These are phyloP conservation scores for Mionectes macconnelli DNA, from an alignment of 2,113 vertebrate species.

Conservation along the genomic window DNA sequence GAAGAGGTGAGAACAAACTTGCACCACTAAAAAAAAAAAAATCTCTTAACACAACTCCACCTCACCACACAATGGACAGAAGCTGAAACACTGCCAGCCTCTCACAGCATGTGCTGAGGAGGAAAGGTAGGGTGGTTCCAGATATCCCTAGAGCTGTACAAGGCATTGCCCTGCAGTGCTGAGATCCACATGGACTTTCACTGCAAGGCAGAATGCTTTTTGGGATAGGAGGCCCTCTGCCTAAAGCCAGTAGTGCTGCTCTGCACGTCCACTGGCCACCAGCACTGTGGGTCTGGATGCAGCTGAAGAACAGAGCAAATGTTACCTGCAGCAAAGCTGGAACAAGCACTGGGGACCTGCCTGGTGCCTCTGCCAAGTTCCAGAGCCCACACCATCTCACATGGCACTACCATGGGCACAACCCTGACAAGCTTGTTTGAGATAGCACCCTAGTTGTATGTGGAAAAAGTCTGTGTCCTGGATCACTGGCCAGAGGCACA, in stretches of 20 bases:
- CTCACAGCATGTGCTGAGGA: neutral
- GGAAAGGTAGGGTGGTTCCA: slow-evolving; percentile 4
- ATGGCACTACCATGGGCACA: neutral
- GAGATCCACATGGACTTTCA: neutral
- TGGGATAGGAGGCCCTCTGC: neutral
- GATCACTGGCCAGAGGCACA: accelerated
- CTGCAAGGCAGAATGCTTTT: neutral
- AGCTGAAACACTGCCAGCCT: slow-evolving; percentile 17
- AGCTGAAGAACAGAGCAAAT: neutral
- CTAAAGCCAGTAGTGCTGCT: neutral
- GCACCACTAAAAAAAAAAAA: neutral
- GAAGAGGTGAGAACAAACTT: slow-evolving; percentile 11
- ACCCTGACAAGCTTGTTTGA: neutral
- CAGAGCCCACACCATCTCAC: neutral
- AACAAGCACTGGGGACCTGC: neutral
- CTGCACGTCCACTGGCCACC: neutral
- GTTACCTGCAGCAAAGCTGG: neutral
- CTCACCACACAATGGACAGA: neutral
- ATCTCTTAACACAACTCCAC: neutral
- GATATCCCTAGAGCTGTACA: neutral
- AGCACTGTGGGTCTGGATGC: neutral
- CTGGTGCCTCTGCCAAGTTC: neutral
- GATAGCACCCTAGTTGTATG: neutral
- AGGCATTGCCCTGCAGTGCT: neutral
- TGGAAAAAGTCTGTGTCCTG: accelerated